Evolutionary conservation across 2,888 invertebrate genomes (phyloP).

Genomic region (Dolomedes plantarius): DNA sequence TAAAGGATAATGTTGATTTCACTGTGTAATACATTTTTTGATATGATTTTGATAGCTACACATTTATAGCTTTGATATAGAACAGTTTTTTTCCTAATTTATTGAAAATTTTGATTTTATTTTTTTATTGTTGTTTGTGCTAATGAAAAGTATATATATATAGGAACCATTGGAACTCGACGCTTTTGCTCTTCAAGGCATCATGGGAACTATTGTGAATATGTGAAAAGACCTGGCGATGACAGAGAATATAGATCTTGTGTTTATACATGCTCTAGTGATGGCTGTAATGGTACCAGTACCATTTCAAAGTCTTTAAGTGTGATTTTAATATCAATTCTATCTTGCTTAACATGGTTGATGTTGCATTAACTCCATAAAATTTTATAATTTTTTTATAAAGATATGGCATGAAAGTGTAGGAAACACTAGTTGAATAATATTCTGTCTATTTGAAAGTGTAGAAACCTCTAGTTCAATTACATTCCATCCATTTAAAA

Average conservation of each 20-base stretch:
- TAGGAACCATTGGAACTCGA: constrained; percentile 92
- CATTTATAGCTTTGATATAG: too few species aligned
- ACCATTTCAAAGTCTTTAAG: not conserved
- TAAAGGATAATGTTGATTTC: too few species aligned
- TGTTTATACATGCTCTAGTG: constrained; percentile 87
- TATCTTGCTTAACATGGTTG: not conserved
- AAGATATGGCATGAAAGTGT: too few species aligned
- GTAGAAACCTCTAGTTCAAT: too few species aligned
- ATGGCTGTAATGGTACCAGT: constrained; percentile 85
- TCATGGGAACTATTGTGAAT: constrained; percentile 92
- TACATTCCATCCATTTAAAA: too few species aligned
- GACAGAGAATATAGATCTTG: constrained; percentile 89
- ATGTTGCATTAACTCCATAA: not conserved
- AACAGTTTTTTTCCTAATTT: not conserved
- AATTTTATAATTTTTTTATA: too few species aligned
- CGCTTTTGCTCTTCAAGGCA: constrained; percentile 91
- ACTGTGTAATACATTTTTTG: too few species aligned
- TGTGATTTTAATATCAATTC: not conserved
- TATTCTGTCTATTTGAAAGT: too few species aligned
- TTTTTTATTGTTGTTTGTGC: not conserved
- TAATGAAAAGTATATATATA: not conserved
- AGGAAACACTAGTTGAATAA: not conserved
- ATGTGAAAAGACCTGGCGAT: constrained; percentile 90
- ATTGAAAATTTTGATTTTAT: not conserved
- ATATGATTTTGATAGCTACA: too few species aligned